Evolutionary conservation across 1,140 invertebrate genomes (phyloP).

Genomic region (Scaptodrosophila lebanonensis): DNA sequence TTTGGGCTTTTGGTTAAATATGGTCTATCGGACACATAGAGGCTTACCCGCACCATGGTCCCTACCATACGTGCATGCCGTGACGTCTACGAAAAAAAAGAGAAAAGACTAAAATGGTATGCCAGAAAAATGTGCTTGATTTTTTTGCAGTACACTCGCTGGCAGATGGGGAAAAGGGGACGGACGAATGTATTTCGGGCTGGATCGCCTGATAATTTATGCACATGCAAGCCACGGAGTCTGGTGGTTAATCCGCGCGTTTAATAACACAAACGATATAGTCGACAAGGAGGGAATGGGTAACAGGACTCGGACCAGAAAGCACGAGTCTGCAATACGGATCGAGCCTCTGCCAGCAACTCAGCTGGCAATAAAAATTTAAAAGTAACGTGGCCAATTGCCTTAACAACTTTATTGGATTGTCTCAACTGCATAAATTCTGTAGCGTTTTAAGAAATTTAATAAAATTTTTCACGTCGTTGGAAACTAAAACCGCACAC

Average conservation of each 20-base stretch:
- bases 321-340: too few relatives aligned
- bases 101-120: constrained; percentile 42
- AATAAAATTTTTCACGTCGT: too few relatives aligned
- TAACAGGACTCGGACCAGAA: constrained; percentile 10
- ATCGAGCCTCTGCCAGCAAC: too few relatives aligned
- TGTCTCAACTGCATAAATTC: constrained; percentile 11
- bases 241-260: constrained; percentile 72
- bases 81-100: too few relatives aligned
- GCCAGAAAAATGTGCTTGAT: constrained; percentile 5
- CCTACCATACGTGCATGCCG: too few relatives aligned
- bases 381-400: constrained; percentile 24
- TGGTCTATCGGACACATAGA: too few relatives aligned
- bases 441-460: too few relatives aligned
- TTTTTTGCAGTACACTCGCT: too few relatives aligned
- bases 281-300: constrained; percentile 16
- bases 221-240: constrained; percentile 69
- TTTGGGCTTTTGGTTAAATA: too few relatives aligned
- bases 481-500: too few relatives aligned
- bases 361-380: too few relatives aligned
- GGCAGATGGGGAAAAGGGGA: constrained; percentile 26
- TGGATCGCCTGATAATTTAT: constrained; percentile 66
- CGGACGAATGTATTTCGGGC: constrained; percentile 47
- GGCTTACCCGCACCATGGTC: too few relatives aligned
- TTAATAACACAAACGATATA: constrained; percentile 58
- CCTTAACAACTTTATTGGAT: constrained; percentile 51